Evolutionary conservation across 2,113 vertebrate genomes (phyloP), one percentile per base, ranked within the genome.

Genomic region (Chaenocephalus aceratus): DNA sequence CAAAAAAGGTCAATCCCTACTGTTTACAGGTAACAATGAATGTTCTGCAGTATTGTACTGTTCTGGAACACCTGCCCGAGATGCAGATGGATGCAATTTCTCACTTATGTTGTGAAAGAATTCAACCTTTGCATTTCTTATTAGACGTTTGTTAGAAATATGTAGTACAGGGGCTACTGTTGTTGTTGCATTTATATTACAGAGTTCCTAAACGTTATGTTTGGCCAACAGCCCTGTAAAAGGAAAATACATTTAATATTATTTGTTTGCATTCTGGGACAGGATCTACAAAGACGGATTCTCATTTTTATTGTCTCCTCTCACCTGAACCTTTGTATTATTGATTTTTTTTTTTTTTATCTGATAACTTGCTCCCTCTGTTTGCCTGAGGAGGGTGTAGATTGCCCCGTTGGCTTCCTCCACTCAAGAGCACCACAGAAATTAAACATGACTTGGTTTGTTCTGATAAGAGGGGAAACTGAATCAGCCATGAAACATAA

Each of bases 321-420:
- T 54, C 34, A 61, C 30, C 15, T 53, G 16, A 36, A 73, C 53
- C 60, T 73, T 59, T 62, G 49, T 45, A 0, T 57, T 61, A 78
- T 63, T 59, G 56, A 72, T 76, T 79, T 12, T 11, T 54, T 44
- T 67, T 64, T 34, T 11, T 54, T 44, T 67, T 64, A 23, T 59
- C 46, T 61, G 51, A 75, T 77, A 34, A 26, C 7, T 41, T 21
- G 30, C 65, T 62, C 46, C 34, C 30, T 53, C 41, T 0, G 11
- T 62, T 70, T 51, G 45, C 52, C 58, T 10, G 54, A 72, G 48
- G 30, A 52, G 18, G 10, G 7, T 16, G 18, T 13, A 45, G 73
- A 64, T 5, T 2, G 45, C 6, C 9, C 8, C 4, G 5, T 73
- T 65, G 72, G 57, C 26, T 56, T 45, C 51, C 52, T 63, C 13